Percentiles rank a stretch among this genome's conserved stretches.
phyloP scores from a whole-genome alignment of 2,113 vertebrate species.

The Hippocampus comes region DNA sequence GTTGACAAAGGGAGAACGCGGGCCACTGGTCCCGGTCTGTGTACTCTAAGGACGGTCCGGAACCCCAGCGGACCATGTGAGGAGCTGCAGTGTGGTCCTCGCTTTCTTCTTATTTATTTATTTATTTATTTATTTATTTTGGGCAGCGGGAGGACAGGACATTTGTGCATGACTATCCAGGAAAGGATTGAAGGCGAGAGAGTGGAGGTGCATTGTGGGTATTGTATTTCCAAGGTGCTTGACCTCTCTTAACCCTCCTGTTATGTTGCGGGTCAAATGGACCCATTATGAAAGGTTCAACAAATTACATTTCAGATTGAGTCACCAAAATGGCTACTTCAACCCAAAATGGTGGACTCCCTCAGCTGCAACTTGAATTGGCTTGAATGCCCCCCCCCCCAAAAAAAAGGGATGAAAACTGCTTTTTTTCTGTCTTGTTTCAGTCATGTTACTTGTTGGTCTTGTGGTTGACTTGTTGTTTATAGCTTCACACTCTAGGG shows the following conservation, averaged over 20 bases:
- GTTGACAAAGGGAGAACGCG: conserved; percentile 77
- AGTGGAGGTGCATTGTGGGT: conserved; percentile 47
- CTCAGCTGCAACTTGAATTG: background rate
- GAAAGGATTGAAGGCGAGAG: conserved; percentile 46
- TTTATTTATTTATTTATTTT: background rate
- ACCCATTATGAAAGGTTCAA: background rate
- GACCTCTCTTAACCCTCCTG: conserved; percentile 55
- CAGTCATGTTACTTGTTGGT: conserved; percentile 37
- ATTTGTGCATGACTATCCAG: conserved; percentile 67
- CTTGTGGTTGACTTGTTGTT: conserved; percentile 52
- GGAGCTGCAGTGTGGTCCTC: conserved; percentile 49
- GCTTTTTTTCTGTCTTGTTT: conserved; percentile 9
- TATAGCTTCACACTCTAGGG: conserved; percentile 44
- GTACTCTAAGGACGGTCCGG: conserved; percentile 67
- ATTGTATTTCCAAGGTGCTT: conserved; percentile 74
- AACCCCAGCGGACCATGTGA: conserved; percentile 71
- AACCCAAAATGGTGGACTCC: background rate
- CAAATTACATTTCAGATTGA: background rate
- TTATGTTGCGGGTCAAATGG: background rate
- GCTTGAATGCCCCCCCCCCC: too few species aligned
- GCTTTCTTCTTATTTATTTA: background rate
- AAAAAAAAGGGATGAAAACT: background rate
- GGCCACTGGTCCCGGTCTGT: conserved; percentile 68
- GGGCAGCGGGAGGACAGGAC: conserved; percentile 18
- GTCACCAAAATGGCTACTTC: background rate